Base-by-base conservation (phyloP, 2,888 invertebrate species). In the Agrilus cyanescens region DNA sequence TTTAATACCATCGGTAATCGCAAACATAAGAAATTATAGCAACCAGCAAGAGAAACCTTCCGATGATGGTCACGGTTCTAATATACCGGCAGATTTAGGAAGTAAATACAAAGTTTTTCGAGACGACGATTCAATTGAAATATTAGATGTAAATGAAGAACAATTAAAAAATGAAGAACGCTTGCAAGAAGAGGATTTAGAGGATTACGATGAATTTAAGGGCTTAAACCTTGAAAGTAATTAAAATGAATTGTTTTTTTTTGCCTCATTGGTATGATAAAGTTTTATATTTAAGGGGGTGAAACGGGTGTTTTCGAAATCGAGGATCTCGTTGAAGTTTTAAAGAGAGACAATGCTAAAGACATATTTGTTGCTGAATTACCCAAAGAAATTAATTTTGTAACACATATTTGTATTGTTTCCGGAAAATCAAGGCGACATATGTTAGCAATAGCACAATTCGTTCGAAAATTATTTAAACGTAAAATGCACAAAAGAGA, bases 231-330 rank as follows among this genome's bases (percentile, higher is more conserved):
- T 80, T 50, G 57, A 74, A 59, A 72, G 81, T 82, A 68, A 69
- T 74, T 63, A 14, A 6, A 33, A n/a, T 14, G 15, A 34, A 16
- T 16, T 15, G 25, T 32, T 30, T 42, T 35, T 35, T 20, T 12
- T 13, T 20, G 2, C n/a, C 3, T 20, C 15, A 18, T 38, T 43
- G 40, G 14, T 32, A 31, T 36, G 4, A 37, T 12, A 14, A 15
- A 10, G 2, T 36, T 31, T 25, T 25, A 34, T 32, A 20, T 38
- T 37, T 10, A 58, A 94, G 93, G 85, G 60, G 95, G 94, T 12
- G 56, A 71, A 46, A 73, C 64, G 50, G 94, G 94, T 25, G 93
- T 94, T 0, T 93, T 81, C 68, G 93, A 95, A 55, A 74, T 94
- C 35, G 84, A 88, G 59, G 89, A 94, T 50, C 65, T 95, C 37